Evolutionary conservation across 2,888 invertebrate genomes (phyloP).

Genomic region (Tigriopus californicus): DNA sequence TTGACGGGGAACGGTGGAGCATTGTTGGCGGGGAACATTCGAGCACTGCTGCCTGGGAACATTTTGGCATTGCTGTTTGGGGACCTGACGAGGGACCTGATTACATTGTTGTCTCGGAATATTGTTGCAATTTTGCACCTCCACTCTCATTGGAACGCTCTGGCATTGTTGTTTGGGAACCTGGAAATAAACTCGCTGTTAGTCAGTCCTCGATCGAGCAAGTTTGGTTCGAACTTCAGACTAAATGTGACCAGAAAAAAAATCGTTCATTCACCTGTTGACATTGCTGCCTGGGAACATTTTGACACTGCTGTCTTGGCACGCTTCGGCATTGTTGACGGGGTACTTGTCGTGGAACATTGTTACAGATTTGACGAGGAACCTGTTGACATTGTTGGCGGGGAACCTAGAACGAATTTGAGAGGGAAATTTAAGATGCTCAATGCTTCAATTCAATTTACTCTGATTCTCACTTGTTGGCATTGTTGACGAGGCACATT

Average conservation of each 20-base stretch:
- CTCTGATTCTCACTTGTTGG: background rate
- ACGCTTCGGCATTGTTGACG: background rate
- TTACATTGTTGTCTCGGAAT: conserved; percentile 10
- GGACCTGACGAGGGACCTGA: conserved; percentile 5
- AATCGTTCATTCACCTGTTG: background rate
- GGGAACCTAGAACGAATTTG: background rate
- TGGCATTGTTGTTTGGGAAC: conserved; percentile 11
- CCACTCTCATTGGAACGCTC: conserved; percentile 7
- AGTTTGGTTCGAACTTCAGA: too few species aligned
- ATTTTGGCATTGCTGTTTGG: conserved; percentile 6
- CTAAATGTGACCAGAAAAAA: background rate
- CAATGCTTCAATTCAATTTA: background rate
- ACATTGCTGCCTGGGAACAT: conserved; percentile 5
- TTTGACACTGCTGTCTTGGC: background rate
- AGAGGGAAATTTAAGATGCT: background rate
- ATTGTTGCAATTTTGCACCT: background rate
- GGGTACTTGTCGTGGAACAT: conserved; percentile 3
- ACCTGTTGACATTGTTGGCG: background rate
- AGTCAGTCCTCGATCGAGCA: too few species aligned
- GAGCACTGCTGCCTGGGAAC: conserved; percentile 2
- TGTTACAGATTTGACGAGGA: background rate
- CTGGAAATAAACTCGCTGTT: too few species aligned
- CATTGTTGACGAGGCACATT: conserved; percentile 3
- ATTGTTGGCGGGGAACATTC: conserved; percentile 5
- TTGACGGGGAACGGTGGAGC: conserved; percentile 9